Evolutionary conservation across 2,797 vertebrate species (phyloP).

Genomic region (Phylloscopus collybita): DNA sequence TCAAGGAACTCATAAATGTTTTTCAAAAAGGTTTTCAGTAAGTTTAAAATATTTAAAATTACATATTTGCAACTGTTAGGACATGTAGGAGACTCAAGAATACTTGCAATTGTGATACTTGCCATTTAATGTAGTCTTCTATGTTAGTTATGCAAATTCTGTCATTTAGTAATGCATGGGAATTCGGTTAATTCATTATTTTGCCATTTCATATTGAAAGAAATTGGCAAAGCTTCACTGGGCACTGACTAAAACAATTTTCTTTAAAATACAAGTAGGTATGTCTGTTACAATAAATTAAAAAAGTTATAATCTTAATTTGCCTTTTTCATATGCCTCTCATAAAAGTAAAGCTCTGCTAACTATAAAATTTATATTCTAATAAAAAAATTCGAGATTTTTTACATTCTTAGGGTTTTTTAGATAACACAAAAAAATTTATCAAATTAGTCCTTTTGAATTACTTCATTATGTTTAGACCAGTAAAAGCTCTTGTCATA

Average conservation of each 20-base stretch:
- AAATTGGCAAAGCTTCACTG: background rate
- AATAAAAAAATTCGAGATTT: background rate
- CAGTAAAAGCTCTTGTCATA: background rate
- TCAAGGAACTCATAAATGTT: background rate
- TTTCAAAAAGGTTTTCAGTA: background rate
- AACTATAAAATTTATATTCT: background rate
- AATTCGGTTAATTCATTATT: background rate
- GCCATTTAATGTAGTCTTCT: background rate
- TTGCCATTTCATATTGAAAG: background rate
- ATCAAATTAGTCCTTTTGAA: background rate
- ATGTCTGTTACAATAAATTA: background rate
- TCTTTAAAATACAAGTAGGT: background rate
- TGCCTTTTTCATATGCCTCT: background rate
- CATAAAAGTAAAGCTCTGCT: background rate
- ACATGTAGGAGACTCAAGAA: background rate
- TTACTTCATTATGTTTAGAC: background rate
- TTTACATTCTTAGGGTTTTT: background rate
- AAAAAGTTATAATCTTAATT: background rate
- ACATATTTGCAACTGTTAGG: background rate
- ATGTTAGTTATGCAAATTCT: background rate
- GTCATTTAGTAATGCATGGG: background rate
- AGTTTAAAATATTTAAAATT: background rate
- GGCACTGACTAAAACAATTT: background rate
- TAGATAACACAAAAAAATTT: background rate
- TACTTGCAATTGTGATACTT: background rate